A percentile compares a stretch with the other conserved stretches of the same genome.
Evolutionary conservation across 53 echinoderm and acorn worm genomes (phyloP).

Genomic region (Hippasteria phrygiana): DNA sequence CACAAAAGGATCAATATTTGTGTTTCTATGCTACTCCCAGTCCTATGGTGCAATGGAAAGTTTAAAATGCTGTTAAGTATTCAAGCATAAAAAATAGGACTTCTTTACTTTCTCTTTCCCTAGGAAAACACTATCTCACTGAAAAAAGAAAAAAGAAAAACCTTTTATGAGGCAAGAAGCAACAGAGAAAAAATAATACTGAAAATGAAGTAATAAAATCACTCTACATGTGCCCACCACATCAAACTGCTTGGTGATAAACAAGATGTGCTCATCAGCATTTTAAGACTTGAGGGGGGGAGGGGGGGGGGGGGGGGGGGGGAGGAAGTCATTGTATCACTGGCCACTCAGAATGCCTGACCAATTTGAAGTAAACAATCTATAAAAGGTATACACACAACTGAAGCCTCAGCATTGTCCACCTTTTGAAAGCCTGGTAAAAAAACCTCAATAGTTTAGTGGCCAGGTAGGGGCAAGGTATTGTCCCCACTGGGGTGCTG

Average conservation of each 20-base stretch:
- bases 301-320: not conserved
- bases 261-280: not conserved
- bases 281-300: not conserved
- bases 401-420: constrained; percentile 19
- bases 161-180: too few relatives aligned
- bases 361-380: constrained; percentile 40
- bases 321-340: not conserved
- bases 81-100: not conserved
- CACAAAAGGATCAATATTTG: constrained; percentile 48
- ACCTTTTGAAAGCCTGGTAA: not conserved
- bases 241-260: not conserved
- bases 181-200: too few relatives aligned
- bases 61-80: constrained; percentile 9
- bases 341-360: constrained; percentile 5
- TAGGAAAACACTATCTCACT: not conserved
- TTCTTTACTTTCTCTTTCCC: not conserved
- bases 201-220: too few relatives aligned
- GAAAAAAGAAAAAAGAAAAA: too few relatives aligned
- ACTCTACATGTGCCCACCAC: too few relatives aligned
- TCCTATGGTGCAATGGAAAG: not conserved
- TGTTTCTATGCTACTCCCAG: constrained; percentile 15
- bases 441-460: not conserved
- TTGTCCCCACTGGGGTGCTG: constrained; percentile 18
- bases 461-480: not conserved
- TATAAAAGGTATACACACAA: constrained; percentile 3